phyloP scores from a whole-genome alignment of 2,888 invertebrate species.

The Vanessa cardui region DNA sequence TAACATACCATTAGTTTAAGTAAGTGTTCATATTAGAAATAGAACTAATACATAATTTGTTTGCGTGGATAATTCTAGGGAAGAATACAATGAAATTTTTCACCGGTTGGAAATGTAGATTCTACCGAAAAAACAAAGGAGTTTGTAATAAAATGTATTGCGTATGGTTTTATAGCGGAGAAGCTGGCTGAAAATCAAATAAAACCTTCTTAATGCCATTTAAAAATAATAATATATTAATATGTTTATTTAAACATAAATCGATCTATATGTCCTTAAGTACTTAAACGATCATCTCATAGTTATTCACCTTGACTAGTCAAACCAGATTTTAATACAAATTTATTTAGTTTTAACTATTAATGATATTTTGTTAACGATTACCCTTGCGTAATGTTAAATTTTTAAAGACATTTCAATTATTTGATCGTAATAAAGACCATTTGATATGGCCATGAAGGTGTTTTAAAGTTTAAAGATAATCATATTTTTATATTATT shows the following conservation, averaged over 20 bases:
- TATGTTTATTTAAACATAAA: neutral
- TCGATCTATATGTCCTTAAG: neutral
- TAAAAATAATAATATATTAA: too few relatives aligned
- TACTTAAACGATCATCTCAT: neutral
- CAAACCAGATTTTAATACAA: neutral
- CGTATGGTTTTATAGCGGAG: too few relatives aligned
- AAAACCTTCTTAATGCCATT: too few relatives aligned
- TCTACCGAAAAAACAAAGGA: too few relatives aligned
- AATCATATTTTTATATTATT: neutral
- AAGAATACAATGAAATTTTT: too few relatives aligned
- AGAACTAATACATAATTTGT: too few relatives aligned
- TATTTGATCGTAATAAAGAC: slow-evolving; percentile 15
- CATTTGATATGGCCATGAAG: slow-evolving; percentile 13
- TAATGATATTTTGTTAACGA: neutral
- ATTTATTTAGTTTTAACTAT: neutral
- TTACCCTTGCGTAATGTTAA: slow-evolving; percentile 17
- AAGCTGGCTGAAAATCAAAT: too few relatives aligned
- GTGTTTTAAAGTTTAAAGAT: neutral
- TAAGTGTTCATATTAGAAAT: too few relatives aligned
- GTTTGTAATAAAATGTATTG: too few relatives aligned
- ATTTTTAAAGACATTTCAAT: slow-evolving; percentile 19
- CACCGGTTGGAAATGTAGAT: too few relatives aligned
- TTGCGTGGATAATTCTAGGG: too few relatives aligned
- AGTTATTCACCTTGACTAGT: slow-evolving; percentile 6
- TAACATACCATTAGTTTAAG: too few relatives aligned